Evolutionary conservation across 2,113 vertebrate genomes (phyloP).

Genomic region (Psittacula cyanocephala): DNA sequence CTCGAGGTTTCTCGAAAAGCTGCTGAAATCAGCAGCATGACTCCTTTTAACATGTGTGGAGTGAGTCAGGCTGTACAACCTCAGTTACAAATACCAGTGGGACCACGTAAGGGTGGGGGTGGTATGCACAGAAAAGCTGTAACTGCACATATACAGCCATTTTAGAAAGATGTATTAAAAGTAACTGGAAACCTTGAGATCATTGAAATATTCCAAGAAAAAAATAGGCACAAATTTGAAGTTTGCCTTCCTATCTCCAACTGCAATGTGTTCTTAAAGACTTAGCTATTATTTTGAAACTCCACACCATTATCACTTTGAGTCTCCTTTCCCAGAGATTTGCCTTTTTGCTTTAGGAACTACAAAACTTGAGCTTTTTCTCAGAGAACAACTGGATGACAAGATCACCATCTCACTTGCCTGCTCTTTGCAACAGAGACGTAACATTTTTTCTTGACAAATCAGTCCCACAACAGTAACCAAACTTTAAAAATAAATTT

Average conservation of each 20-base stretch:
- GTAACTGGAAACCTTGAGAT: not conserved
- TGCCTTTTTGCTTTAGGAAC: not conserved
- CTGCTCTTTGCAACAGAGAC: not conserved
- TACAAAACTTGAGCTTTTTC: not conserved
- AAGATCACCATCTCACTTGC: not conserved
- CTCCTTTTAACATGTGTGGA: not conserved
- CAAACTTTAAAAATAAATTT: not conserved
- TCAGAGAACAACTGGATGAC: not conserved
- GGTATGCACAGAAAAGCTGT: not conserved
- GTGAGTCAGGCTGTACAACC: conserved; percentile 5
- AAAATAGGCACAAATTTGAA: not conserved
- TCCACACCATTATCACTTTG: not conserved
- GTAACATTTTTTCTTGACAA: not conserved
- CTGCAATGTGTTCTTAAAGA: not conserved
- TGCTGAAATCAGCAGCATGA: conserved; percentile 19
- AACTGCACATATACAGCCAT: not conserved
- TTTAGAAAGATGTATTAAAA: not conserved
- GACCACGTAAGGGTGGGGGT: not conserved
- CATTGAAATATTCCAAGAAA: not conserved
- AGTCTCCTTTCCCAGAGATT: not conserved
- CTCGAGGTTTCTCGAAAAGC: no score
- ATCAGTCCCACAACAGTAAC: not conserved
- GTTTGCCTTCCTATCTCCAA: not conserved
- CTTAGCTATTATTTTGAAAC: not conserved
- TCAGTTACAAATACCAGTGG: not conserved